Evolutionary conservation across 2,888 invertebrate species (phyloP).

Genomic region (Hanleya hanleyi): DNA sequence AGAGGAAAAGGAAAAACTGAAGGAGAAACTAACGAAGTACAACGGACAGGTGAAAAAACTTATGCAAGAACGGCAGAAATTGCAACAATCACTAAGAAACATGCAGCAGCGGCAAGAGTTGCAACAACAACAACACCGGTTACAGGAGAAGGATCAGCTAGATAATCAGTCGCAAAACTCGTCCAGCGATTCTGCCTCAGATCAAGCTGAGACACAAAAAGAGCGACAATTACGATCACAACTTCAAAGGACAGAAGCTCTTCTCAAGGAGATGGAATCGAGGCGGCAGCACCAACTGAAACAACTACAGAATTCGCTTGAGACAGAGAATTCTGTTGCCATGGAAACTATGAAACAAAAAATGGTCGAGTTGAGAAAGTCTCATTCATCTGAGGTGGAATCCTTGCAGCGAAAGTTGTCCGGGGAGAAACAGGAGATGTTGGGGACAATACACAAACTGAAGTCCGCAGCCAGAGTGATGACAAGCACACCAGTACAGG

Average conservation of each 20-base stretch:
- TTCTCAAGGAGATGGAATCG: slow-evolving; percentile 24
- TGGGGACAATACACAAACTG: slow-evolving; percentile 15
- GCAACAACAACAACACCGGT: not conserved
- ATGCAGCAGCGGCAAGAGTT: not conserved
- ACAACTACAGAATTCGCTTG: slow-evolving; percentile 41
- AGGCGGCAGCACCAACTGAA: slow-evolving; percentile 24
- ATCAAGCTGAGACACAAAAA: not conserved
- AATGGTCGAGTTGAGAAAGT: slow-evolving; percentile 50
- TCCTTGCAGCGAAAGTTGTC: slow-evolving; percentile 40
- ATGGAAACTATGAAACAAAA: slow-evolving; percentile 57
- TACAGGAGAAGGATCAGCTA: not conserved
- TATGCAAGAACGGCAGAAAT: not conserved
- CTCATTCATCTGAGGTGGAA: slow-evolving; percentile 43
- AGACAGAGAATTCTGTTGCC: slow-evolving; percentile 52
- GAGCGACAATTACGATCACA: not conserved
- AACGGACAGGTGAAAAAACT: not conserved
- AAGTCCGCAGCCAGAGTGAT: slow-evolving; percentile 11
- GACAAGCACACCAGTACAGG: slow-evolving; percentile 38
- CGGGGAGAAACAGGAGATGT: slow-evolving; percentile 37
- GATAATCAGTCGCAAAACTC: too few relatives aligned
- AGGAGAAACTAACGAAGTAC: slow-evolving; percentile 8
- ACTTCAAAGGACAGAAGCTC: not conserved
- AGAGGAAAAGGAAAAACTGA: slow-evolving; percentile 32
- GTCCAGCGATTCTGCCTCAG: not conserved
- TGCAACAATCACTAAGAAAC: not conserved